phyloP scores from a whole-genome alignment of 2,113 vertebrate species.

The Erythrolamprus reginae region DNA sequence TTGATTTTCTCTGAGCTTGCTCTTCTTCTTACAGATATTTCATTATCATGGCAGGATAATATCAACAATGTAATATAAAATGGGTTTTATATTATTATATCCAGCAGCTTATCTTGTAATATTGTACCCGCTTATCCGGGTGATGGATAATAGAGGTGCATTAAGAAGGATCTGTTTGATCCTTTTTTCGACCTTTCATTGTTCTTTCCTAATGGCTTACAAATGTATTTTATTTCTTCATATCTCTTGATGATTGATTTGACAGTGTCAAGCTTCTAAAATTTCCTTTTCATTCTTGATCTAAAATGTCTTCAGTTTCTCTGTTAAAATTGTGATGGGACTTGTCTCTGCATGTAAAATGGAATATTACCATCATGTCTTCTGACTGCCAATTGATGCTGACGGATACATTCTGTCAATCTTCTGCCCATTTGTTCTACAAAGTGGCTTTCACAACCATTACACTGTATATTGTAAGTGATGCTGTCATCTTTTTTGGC shows the following conservation, averaged over 20 bases:
- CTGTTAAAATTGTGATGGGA: background rate
- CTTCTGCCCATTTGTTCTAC: background rate
- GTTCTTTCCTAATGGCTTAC: background rate
- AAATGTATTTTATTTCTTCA: background rate
- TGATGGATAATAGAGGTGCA: background rate
- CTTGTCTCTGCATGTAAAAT: background rate
- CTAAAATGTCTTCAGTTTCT: background rate
- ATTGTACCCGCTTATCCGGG: background rate
- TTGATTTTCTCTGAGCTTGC: background rate
- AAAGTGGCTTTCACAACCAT: background rate
- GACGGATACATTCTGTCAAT: background rate
- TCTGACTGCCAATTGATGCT: background rate
- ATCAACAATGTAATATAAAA: background rate
- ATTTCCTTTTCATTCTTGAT: background rate
- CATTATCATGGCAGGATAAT: background rate
- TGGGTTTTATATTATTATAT: background rate
- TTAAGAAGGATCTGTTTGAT: background rate
- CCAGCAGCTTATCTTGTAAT: background rate
- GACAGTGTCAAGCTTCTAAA: background rate
- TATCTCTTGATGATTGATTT: background rate
- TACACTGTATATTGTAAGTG: background rate
- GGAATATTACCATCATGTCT: background rate
- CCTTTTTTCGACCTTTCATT: background rate
- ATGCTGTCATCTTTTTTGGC: background rate
- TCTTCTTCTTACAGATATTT: background rate